phyloP scores from a whole-genome alignment of 2,797 vertebrate genomes.

The Masticophis lateralis region DNA sequence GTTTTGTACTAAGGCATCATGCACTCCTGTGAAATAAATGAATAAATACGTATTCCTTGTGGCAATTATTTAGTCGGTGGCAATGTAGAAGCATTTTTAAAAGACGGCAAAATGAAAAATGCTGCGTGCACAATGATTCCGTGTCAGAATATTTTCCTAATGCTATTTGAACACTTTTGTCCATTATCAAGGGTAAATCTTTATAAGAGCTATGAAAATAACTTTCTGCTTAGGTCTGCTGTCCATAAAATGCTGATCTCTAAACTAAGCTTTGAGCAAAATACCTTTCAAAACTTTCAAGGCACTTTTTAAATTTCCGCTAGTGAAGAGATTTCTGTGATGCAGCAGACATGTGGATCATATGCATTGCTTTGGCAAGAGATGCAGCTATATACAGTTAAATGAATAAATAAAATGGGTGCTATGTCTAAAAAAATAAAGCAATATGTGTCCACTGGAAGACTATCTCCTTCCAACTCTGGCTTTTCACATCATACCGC shows the following conservation, averaged over 20 bases:
- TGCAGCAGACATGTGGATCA: not conserved
- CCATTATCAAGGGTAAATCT: not conserved
- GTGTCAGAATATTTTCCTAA: not conserved
- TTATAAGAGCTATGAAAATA: not conserved
- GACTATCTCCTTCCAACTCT: not conserved
- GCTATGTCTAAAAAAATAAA: not conserved
- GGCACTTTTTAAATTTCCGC: not conserved
- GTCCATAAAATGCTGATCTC: not conserved
- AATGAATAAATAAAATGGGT: not conserved
- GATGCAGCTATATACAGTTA: not conserved
- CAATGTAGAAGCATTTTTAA: not conserved
- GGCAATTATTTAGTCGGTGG: not conserved
- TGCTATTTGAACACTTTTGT: not conserved
- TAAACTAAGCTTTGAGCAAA: not conserved
- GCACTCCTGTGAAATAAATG: not conserved
- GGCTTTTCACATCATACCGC: not conserved
- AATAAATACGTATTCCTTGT: not conserved
- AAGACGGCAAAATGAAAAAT: not conserved
- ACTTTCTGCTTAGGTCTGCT: not conserved
- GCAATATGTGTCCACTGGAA: not conserved
- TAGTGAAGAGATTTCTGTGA: not conserved
- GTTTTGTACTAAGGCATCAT: not conserved
- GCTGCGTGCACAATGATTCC: not conserved
- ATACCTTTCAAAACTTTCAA: not conserved
- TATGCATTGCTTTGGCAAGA: not conserved